phyloP scores from a whole-genome alignment of 2,113 vertebrate genomes.

The Pseudonaja textilis region DNA sequence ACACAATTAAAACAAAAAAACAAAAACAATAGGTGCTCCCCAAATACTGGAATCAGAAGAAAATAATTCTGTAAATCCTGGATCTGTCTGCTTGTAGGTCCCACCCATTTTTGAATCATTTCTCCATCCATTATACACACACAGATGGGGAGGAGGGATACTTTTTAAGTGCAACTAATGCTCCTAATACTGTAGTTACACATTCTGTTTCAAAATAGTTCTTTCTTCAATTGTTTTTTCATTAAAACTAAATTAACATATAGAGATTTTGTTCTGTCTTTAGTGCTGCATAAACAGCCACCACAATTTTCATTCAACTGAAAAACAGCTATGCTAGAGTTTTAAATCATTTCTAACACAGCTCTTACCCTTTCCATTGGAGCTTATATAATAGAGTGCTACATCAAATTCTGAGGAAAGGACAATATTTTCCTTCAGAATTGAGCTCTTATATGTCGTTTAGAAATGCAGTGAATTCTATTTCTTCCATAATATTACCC shows the following conservation, averaged over 20 bases:
- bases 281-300: background rate
- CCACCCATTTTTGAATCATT: background rate
- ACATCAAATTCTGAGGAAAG: background rate
- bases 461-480: background rate
- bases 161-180: background rate
- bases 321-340: background rate
- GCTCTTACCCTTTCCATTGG: background rate
- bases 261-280: background rate
- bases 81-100: background rate
- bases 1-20: background rate
- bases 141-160: background rate
- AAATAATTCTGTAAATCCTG: background rate
- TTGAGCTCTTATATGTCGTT: background rate
- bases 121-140: background rate
- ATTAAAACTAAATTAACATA: background rate
- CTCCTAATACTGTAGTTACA: background rate
- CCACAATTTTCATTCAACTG: background rate
- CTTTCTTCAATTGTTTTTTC: background rate
- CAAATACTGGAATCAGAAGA: background rate
- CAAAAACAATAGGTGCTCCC: background rate
- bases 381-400: background rate
- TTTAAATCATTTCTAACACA: background rate
- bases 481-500: background rate
- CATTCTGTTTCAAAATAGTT: background rate
- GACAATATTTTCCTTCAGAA: background rate